Conservation (phyloP, 2,888 invertebrate species). For the Platycheirus rosarum region DNA sequence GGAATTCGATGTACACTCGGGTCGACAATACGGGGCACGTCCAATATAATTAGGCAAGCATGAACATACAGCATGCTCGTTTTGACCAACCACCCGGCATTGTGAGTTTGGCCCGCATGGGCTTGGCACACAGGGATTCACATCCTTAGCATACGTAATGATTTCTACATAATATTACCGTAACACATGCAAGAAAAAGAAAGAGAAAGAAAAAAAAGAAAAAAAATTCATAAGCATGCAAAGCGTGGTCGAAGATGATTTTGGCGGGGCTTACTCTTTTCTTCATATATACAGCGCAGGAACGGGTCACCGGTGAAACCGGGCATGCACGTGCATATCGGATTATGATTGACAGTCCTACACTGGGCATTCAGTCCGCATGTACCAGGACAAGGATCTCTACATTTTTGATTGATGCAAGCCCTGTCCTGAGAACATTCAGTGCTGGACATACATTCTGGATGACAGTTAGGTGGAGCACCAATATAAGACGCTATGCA, state of each 20-base stretch:
- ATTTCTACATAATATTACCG: slow-evolving; percentile 65
- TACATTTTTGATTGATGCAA: slow-evolving; percentile 91
- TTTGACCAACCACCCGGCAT: slow-evolving; percentile 87
- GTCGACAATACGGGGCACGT: slow-evolving; percentile 92
- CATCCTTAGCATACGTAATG: slow-evolving; percentile 79
- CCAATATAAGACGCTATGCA: slow-evolving; percentile 91
- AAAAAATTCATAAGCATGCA: slow-evolving; percentile 75
- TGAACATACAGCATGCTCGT: slow-evolving; percentile 91
- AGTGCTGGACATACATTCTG: slow-evolving; percentile 92
- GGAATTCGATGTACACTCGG: slow-evolving; percentile 92
- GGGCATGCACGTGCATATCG: slow-evolving; percentile 91
- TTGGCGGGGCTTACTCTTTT: slow-evolving; percentile 84
- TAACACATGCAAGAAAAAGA: slow-evolving; percentile 72
- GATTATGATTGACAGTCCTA: slow-evolving; percentile 92
- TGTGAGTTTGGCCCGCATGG: slow-evolving; percentile 93
- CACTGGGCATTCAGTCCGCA: slow-evolving; percentile 92
- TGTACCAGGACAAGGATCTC: slow-evolving; percentile 91
- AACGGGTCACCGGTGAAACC: slow-evolving; percentile 92
- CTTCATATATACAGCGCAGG: slow-evolving; percentile 87
- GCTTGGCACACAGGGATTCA: slow-evolving; percentile 91
- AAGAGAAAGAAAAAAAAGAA: slow-evolving; percentile 72
- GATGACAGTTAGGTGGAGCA: slow-evolving; percentile 89
- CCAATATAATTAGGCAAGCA: slow-evolving; percentile 91
- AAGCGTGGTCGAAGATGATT: slow-evolving; percentile 53
- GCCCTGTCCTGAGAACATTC: slow-evolving; percentile 92